These are phyloP conservation scores for Hydrocynus forskahlii DNA, from an alignment of 2,797 vertebrate genomes.

Conservation along the genomic window DNA sequence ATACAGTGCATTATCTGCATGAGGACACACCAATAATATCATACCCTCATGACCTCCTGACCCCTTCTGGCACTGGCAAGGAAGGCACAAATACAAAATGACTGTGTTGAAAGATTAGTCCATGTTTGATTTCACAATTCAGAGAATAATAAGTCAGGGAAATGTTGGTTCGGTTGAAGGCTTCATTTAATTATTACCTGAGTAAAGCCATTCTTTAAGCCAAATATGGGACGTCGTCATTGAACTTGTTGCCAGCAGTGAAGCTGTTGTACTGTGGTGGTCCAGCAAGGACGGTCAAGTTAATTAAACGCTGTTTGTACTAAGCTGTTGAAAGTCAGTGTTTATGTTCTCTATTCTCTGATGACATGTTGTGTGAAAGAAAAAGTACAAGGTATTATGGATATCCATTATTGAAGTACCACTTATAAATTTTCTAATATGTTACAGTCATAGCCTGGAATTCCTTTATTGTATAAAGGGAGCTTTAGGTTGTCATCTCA, in stretches of 20 bases:
- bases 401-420: too few species aligned
- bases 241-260: neutral
- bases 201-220: neutral
- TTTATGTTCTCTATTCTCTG: neutral
- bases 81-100: constrained; percentile 9
- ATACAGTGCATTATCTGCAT: constrained; percentile 66
- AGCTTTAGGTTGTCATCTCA: too few species aligned
- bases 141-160: neutral
- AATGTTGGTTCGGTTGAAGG: neutral
- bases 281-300: neutral
- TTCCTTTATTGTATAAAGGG: too few species aligned
- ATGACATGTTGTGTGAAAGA: neutral
- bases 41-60: constrained; percentile 69
- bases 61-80: constrained; percentile 38
- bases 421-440: too few species aligned
- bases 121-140: constrained; percentile 1
- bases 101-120: neutral
- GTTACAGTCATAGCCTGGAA: too few species aligned
- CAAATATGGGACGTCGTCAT: neutral
- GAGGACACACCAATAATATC: constrained; percentile 68
- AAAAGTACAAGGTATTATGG: neutral
- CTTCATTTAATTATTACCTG: constrained; percentile 1
- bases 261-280: neutral
- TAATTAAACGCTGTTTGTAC: neutral
- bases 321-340: neutral